Evolutionary conservation across 2,113 vertebrate species (phyloP), one percentile per base, ranked within the genome.

Genomic region (Psilopsiagon aymara): DNA sequence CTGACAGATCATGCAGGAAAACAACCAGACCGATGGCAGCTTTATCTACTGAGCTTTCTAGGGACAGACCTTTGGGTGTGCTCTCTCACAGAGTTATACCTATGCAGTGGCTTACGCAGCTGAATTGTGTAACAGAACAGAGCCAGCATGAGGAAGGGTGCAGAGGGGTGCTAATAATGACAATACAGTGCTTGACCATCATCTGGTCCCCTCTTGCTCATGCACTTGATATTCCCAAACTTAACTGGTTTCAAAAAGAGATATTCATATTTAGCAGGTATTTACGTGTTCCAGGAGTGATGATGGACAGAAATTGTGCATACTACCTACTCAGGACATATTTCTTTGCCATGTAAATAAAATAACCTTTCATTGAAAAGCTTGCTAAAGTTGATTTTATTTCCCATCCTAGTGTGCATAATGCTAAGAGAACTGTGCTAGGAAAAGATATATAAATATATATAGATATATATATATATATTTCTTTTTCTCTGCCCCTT

Each of bases 81-180:
- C 7, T 75, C 17, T 52, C 67, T 69, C 33, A 39, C 11, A 57
- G 62, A 25, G 9, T 8, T 33, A 4, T 57, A 47, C 6, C 15
- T 31, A 19, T 11, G 1, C 12, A 39, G 44, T 24, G 11, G 8
- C 68, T 66, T 41, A 52, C 46, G n/a, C 4, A 66, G 17, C 18
- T 27, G 69, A 60, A 12, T 3, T 37, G 6, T 15, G 5, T 16
- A 27, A 49, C 51, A 71, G 51, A 70, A 31, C 4, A 35, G 44
- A 66, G 15, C 6, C 1, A 2, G 8, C 4, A 2, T 46, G 35
- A 8, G 20, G 8, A 74, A 4, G 2, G 31, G 1, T 28, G 11
- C 19, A 46, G 13, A 4, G 4, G 64, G 1, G 6, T 49, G 4
- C n/a, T 31, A 31, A 66, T 25, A 59, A 17, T 24, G 27, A 49